These are phyloP conservation scores for Eupithecia subumbrata DNA, from an alignment of 2,888 invertebrate genomes.

Conservation along the genomic window DNA sequence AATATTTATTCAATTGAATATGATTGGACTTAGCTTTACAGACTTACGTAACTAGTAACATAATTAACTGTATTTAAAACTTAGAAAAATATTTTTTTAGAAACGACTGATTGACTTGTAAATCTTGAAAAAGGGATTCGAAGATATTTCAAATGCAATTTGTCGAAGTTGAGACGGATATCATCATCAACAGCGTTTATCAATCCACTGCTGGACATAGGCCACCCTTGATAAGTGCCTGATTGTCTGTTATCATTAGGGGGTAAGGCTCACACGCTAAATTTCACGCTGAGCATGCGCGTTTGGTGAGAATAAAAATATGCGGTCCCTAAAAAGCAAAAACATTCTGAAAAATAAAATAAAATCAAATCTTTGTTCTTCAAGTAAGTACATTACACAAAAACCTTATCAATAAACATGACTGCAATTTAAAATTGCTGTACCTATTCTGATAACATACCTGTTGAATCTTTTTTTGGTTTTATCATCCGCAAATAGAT, in stretches of 20 bases:
- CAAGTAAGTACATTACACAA: background rate
- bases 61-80: no score
- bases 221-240: no score
- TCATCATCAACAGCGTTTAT: no score
- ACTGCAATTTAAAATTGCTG: background rate
- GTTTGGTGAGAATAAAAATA: background rate
- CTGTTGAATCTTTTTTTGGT: background rate
- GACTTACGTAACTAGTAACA: no score
- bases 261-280: no score
- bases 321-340: background rate
- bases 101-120: background rate
- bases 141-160: background rate
- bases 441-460: background rate
- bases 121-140: background rate
- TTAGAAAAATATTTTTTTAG: no score
- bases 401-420: conserved; percentile 3
- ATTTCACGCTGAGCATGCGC: background rate
- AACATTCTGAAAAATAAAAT: background rate
- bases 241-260: background rate
- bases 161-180: no score
- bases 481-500: conserved; percentile 1
- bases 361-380: background rate
- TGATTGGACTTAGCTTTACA: no score
- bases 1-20: background rate
- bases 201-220: no score